phyloP scores from a whole-genome alignment of 2,797 vertebrate genomes.

The Trichosurus vulpecula region DNA sequence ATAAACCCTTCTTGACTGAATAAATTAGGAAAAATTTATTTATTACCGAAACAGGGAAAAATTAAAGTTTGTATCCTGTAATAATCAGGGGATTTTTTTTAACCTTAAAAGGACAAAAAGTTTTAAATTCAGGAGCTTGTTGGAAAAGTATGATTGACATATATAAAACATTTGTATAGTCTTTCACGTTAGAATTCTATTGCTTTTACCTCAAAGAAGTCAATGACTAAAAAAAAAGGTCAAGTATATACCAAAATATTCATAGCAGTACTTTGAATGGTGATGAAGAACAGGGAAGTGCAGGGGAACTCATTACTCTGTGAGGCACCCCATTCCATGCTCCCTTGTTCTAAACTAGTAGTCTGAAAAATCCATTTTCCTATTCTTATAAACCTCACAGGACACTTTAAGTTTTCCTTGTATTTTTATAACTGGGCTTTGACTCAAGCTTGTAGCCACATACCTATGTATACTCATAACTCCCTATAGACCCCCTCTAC shows the following conservation, averaged over 20 bases:
- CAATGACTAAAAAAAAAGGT: not conserved
- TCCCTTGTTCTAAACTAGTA: not conserved
- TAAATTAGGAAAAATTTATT: not conserved
- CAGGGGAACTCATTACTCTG: not conserved
- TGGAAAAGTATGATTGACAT: not conserved
- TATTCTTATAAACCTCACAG: conserved; percentile 4
- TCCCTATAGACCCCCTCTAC: conserved; percentile 2
- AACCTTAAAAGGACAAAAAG: not conserved
- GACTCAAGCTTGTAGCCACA: not conserved
- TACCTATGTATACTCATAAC: conserved; percentile 15
- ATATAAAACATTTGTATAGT: not conserved
- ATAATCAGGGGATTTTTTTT: not conserved
- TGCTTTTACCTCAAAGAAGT: not conserved
- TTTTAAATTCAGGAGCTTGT: not conserved
- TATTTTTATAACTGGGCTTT: not conserved
- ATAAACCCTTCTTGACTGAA: not conserved
- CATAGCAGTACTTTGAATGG: not conserved
- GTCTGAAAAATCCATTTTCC: not conserved
- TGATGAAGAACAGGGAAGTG: not conserved
- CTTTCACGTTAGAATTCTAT: not conserved
- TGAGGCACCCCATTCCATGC: not conserved
- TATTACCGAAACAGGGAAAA: not conserved
- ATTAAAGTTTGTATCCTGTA: not conserved
- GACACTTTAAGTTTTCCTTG: conserved; percentile 14
- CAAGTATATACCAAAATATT: not conserved